A percentile compares a stretch with the other conserved stretches of the same genome.
phyloP scores from a whole-genome alignment of 1,140 invertebrate genomes.

The Drosophila truncata region DNA sequence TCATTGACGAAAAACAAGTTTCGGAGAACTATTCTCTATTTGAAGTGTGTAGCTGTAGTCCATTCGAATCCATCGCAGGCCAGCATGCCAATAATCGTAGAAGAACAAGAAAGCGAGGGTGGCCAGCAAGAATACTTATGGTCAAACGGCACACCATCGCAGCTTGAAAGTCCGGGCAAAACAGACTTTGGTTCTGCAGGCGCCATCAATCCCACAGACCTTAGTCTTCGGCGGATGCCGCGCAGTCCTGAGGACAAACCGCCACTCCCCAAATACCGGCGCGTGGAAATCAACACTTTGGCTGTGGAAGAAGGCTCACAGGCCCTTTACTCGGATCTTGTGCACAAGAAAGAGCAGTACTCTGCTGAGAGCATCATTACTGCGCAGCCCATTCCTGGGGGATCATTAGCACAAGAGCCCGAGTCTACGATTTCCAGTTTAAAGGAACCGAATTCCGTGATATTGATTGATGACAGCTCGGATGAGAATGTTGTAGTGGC shows the following conservation, averaged over 20 bases:
- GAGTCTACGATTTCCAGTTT: not conserved
- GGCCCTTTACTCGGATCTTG: too few relatives aligned
- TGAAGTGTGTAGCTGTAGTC: not conserved
- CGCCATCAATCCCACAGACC: not conserved
- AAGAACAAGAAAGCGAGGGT: too few relatives aligned
- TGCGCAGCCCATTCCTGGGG: conserved; percentile 32
- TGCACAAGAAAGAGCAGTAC: not conserved
- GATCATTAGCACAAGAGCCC: not conserved
- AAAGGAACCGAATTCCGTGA: not conserved
- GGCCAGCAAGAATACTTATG: not conserved
- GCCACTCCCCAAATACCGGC: conserved; percentile 63
- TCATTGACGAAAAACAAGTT: not conserved
- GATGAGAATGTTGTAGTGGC: too few relatives aligned
- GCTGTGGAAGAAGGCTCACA: not conserved
- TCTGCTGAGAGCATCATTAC: conserved; percentile 22
- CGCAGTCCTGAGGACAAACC: not conserved
- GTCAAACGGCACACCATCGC: conserved; percentile 6
- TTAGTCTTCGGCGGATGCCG: not conserved
- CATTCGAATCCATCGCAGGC: not conserved
- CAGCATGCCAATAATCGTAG: not conserved
- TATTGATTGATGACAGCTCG: not conserved
- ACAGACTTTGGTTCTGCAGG: not conserved
- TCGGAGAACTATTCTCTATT: not conserved
- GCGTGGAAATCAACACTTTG: conserved; percentile 50
- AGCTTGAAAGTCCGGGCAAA: not conserved